These are phyloP conservation scores for Zoanthus sociatus DNA, from an alignment of 92 coral and sea anemone genomes.

Conservation along the genomic window DNA sequence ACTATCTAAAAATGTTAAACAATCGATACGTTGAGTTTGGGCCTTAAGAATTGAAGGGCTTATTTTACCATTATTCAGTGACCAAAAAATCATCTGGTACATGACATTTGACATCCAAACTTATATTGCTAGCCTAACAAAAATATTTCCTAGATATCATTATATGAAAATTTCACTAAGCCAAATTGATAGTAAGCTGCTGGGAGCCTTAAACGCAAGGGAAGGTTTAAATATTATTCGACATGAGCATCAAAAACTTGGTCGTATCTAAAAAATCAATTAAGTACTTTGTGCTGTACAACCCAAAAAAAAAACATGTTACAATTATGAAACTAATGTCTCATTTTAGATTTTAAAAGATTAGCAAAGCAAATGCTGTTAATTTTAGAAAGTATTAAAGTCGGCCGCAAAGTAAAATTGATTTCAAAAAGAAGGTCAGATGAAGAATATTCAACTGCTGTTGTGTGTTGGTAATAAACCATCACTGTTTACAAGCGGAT, in stretches of 20 bases:
- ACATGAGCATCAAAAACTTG: background rate
- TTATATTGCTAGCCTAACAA: background rate
- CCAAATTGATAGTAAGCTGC: background rate
- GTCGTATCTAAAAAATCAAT: background rate
- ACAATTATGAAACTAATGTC: background rate
- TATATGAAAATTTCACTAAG: background rate
- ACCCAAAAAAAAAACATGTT: too few relatives aligned
- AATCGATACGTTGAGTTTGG: too few relatives aligned
- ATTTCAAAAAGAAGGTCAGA: background rate
- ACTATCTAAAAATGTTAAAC: too few relatives aligned
- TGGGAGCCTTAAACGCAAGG: background rate
- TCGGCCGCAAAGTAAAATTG: too few relatives aligned
- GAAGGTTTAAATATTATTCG: background rate
- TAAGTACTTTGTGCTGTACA: too few relatives aligned
- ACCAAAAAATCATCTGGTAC: too few relatives aligned
- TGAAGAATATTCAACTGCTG: background rate
- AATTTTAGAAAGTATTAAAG: too few relatives aligned
- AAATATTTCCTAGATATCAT: background rate
- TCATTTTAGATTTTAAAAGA: background rate
- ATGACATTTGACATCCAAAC: background rate
- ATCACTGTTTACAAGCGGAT: constrained; percentile 4
- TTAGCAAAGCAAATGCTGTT: background rate
- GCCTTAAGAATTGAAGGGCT: too few relatives aligned
- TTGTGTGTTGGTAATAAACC: background rate
- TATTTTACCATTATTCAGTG: too few relatives aligned